Evolutionary conservation across 2,797 vertebrate species (phyloP).

Genomic region (Tangara arthus): DNA sequence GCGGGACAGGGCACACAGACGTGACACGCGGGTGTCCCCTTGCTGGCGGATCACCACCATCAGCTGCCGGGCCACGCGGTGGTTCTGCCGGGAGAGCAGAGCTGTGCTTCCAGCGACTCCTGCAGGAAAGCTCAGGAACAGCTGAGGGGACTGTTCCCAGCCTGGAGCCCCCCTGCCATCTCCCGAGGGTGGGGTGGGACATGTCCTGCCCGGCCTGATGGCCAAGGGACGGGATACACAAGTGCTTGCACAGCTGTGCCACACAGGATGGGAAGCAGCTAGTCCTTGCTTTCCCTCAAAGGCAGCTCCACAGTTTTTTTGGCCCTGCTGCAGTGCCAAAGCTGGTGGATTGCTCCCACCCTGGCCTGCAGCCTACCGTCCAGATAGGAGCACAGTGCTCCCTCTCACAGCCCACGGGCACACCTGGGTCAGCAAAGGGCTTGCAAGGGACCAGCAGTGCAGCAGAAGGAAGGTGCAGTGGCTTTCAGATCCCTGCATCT

Average conservation of each 20-base stretch:
- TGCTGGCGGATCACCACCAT: conserved; percentile 84
- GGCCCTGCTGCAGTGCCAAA: accelerated
- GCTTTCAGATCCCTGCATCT: neutral
- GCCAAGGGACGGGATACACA: neutral
- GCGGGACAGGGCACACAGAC: conserved; percentile 85
- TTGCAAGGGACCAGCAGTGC: neutral
- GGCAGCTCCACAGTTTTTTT: neutral
- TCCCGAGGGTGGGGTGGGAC: neutral
- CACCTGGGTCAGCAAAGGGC: neutral
- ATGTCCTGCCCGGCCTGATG: neutral
- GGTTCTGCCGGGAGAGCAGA: conserved; percentile 78
- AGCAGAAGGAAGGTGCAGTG: neutral
- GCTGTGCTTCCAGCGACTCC: neutral
- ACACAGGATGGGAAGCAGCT: neutral
- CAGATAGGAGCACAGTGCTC: accelerated
- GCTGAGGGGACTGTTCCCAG: neutral
- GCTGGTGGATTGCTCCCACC: neutral
- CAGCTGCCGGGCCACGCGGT: conserved; percentile 86
- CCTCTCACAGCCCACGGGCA: neutral
- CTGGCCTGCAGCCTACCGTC: neutral
- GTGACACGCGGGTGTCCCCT: conserved; percentile 82
- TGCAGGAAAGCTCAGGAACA: neutral
- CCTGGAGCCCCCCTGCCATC: neutral
- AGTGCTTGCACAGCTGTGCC: neutral
- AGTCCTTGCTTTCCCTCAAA: neutral